Percentiles rank a stretch among this genome's conserved stretches.
These are phyloP conservation scores for Drosophila malerkotliana DNA, from an alignment of 1,140 invertebrate species.

Conservation along the genomic window DNA sequence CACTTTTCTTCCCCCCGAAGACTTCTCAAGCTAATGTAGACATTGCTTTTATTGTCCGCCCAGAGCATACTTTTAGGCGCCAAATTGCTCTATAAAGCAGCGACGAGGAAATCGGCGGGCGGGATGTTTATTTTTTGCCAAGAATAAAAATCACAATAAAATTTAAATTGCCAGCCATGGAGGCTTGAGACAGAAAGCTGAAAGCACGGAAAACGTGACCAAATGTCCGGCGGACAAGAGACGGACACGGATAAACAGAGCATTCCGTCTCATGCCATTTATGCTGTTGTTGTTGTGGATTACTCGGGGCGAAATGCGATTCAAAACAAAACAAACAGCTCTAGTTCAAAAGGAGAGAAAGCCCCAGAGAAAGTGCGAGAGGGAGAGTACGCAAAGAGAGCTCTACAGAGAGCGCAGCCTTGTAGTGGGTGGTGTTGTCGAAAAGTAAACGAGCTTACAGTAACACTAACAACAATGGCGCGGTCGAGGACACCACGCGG, in stretches of 20 bases:
- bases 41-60: constrained; percentile 24
- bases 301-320: constrained; percentile 48
- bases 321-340: constrained; percentile 81
- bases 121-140: constrained; percentile 52
- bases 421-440: constrained; percentile 48
- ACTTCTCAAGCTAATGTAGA: constrained; percentile 24
- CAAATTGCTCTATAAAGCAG: constrained; percentile 62
- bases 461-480: constrained; percentile 31
- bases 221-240: constrained; percentile 35
- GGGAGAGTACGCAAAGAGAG: constrained; percentile 1
- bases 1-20: constrained; percentile 27
- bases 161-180: constrained; percentile 69
- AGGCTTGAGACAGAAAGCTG: constrained; percentile 4
- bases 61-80: constrained; percentile 50
- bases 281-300: constrained; percentile 15
- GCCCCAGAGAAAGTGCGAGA: constrained; percentile 11
- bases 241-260: constrained; percentile 22
- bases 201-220: constrained; percentile 48
- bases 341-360: constrained; percentile 18
- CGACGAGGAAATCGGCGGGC: constrained; percentile 2
- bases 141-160: constrained; percentile 75
- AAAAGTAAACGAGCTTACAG: constrained; percentile 58
- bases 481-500: constrained; percentile 75
- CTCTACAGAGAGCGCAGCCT: constrained; percentile 4
- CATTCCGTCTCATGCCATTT: constrained; percentile 7